Base-by-base conservation (phyloP, 2,888 invertebrate species). In the Xestia c-nigrum region DNA sequence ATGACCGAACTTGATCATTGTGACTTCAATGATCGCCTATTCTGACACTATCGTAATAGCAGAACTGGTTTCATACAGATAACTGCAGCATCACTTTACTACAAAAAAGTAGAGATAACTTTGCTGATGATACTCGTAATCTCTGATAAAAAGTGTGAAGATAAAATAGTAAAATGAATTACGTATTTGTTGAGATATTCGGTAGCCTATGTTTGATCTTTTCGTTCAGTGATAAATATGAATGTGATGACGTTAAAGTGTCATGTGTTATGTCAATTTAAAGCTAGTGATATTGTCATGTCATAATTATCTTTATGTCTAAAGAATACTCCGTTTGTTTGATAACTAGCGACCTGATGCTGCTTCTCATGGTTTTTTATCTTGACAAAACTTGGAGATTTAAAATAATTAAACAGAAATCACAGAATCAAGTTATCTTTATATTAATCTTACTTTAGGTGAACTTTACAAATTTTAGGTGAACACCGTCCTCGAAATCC, bases 121-220 rank as follows among this genome's bases (percentile, higher is more conserved):
- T 47, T 59, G n/a, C 47, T 5, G 31, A 3, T 31, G 52, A 78
- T 16, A 59, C n/a, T 55, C 10, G 14, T 40, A 57, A 65, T 70
- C 40, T 21, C 61, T 47, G 65, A 76, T 76, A 76, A 83, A 69
- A 64, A 69, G 5, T 14, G 14, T 47, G 9, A 7, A 63, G 69
- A 72, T 85, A 76, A 81, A 75, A 46, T 50, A 55, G 24, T 65
- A 52, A 64, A 40, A n/a, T 67, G 21, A 24, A 59, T 55, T 43
- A 46, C 40, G 52, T 66, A 69, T 66, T 78, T 80, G 57, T 66
- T 3, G 3, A 76, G 21, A 47, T 50, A 38, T 55, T 78, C 52
- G 68, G 38, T 31, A 16, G 46, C 55, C 1, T 71, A 81, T 47
- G 40, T 78, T 69, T 83, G 65, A 78, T 79, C 38, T 66, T 66